Percentiles rank a stretch among this genome's conserved stretches.
phyloP scores from a whole-genome alignment of 1,140 invertebrate genomes.

The Drosophila arizonae region DNA sequence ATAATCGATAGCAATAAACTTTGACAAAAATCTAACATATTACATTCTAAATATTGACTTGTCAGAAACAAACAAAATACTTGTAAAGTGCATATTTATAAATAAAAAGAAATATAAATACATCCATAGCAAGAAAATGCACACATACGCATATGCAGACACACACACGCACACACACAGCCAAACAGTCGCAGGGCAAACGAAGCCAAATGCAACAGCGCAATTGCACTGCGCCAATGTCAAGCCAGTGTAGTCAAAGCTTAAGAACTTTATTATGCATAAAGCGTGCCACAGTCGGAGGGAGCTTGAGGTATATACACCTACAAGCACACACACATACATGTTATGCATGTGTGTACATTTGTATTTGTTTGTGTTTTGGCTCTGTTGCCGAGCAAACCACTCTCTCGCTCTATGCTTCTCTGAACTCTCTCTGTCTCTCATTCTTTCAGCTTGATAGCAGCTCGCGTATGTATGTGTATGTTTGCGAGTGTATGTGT shows the following conservation, averaged over 20 bases:
- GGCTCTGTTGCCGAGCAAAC: constrained; percentile 38
- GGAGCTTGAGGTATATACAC: constrained; percentile 49
- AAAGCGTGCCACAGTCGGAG: constrained; percentile 57
- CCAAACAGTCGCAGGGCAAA: constrained; percentile 8
- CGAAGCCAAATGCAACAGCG: constrained; percentile 59
- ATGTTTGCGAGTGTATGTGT: constrained; percentile 18
- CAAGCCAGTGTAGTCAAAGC: constrained; percentile 49
- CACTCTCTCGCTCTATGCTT: constrained; percentile 4
- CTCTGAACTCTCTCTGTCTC: constrained; percentile 18
- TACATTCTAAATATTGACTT: neutral
- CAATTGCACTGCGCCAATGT: constrained; percentile 63
- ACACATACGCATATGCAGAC: neutral
- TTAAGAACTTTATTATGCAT: constrained; percentile 78
- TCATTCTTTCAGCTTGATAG: constrained; percentile 22
- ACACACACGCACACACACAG: neutral
- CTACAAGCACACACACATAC: constrained; percentile 24
- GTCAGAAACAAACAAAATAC: neutral
- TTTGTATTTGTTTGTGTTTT: constrained; percentile 61
- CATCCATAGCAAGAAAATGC: neutral
- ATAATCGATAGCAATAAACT: neutral
- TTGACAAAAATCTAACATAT: neutral
- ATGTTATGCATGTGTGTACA: constrained; percentile 3
- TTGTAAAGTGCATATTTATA: neutral
- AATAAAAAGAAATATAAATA: neutral
- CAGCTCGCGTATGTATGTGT: constrained; percentile 14